Percentiles rank a stretch among this genome's conserved stretches.
These are phyloP conservation scores for Phragmatobia fuliginosa DNA, from an alignment of 2,888 invertebrate species.

Conservation along the genomic window DNA sequence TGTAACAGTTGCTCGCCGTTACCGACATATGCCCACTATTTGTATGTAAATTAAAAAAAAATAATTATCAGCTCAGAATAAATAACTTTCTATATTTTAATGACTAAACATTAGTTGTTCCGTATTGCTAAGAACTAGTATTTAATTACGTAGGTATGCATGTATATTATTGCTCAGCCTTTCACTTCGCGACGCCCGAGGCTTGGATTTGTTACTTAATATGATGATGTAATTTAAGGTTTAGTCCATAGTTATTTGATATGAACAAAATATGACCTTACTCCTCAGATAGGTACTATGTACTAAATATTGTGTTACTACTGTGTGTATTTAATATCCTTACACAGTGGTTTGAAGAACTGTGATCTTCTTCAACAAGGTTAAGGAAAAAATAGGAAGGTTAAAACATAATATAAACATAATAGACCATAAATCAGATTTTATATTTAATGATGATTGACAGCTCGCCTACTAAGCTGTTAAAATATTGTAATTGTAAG, in stretches of 20 bases:
- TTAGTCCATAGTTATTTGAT: constrained; percentile 49
- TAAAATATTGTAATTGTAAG: not conserved
- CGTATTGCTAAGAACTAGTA: constrained; percentile 41
- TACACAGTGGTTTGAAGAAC: not conserved
- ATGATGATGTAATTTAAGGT: constrained; percentile 52
- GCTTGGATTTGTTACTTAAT: constrained; percentile 30
- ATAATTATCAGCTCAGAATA: constrained; percentile 69
- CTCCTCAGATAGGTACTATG: not conserved
- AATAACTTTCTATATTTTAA: constrained; percentile 57
- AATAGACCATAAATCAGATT: not conserved
- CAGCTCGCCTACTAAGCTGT: not conserved
- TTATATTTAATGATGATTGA: not conserved
- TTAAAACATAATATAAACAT: not conserved
- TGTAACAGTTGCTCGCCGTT: constrained; percentile 50
- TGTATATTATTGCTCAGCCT: constrained; percentile 41
- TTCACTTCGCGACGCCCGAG: constrained; percentile 47
- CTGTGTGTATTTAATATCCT: too few relatives aligned
- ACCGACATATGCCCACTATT: constrained; percentile 58
- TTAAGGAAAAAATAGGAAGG: not conserved
- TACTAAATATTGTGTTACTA: not conserved
- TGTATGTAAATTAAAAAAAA: constrained; percentile 70
- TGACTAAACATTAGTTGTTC: constrained; percentile 22
- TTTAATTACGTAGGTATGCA: constrained; percentile 43
- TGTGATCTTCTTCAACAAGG: not conserved
- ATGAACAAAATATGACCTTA: not conserved